Percentiles rank a stretch among this genome's conserved stretches.
Evolutionary conservation across 2,797 vertebrate genomes (phyloP).

Genomic region (Gila robusta): DNA sequence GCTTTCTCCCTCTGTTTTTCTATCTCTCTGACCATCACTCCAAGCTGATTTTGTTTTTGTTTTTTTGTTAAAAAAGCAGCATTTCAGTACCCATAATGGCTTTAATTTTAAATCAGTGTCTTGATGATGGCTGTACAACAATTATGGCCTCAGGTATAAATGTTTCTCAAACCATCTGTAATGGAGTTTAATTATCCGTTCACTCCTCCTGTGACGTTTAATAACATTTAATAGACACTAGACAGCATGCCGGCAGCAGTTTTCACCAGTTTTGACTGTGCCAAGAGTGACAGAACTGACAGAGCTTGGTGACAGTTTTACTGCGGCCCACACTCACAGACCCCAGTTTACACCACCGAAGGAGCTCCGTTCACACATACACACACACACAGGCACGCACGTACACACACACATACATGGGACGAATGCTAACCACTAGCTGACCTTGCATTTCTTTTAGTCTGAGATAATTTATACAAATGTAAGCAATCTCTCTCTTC

Average conservation of each 20-base stretch:
- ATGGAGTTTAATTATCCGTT: constrained; percentile 42
- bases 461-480: constrained; percentile 78
- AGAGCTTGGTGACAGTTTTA: constrained; percentile 51
- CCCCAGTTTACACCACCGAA: background rate
- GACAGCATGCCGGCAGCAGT: constrained; percentile 25
- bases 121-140: background rate
- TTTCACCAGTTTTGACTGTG: constrained; percentile 24
- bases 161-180: constrained; percentile 28
- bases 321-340: constrained; percentile 26
- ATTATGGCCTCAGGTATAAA: constrained; percentile 44
- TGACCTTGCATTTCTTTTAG: constrained; percentile 72
- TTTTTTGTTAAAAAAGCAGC: background rate
- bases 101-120: constrained; percentile 27
- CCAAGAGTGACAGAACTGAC: constrained; percentile 51
- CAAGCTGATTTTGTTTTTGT: background rate
- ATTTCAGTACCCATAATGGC: background rate
- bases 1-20: background rate
- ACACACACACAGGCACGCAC: background rate
- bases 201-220: constrained; percentile 34
- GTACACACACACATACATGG: background rate
- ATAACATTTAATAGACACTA: constrained; percentile 32
- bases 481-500: constrained; percentile 70
- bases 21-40: background rate
- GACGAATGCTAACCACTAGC: constrained; percentile 31
- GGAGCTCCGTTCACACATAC: constrained; percentile 3